Conservation (phyloP, 1,140 invertebrate genomes). For the Eumeta japonica region DNA sequence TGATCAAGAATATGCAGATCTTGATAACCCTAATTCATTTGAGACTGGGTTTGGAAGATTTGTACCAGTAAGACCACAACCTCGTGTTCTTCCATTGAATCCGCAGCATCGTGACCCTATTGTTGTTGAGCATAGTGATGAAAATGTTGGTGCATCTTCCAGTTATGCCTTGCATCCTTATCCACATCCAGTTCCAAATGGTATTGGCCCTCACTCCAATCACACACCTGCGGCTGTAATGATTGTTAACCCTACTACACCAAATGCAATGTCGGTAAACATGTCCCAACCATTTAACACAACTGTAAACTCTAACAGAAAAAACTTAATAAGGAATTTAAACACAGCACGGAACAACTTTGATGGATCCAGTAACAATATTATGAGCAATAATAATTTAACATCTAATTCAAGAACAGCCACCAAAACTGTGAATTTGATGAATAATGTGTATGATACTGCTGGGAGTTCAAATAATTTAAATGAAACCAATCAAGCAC, state of each 20-base stretch:
- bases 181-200: constrained; percentile 47
- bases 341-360: constrained; percentile 43
- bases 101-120: constrained; percentile 40
- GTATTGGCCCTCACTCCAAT: constrained; percentile 49
- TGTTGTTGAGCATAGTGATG: constrained; percentile 32
- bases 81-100: constrained; percentile 39
- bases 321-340: constrained; percentile 44
- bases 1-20: constrained; percentile 45
- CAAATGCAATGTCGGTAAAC: constrained; percentile 42
- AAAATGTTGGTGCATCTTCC: constrained; percentile 28
- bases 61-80: constrained; percentile 52
- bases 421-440: constrained; percentile 44
- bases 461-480: constrained; percentile 39
- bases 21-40: constrained; percentile 37
- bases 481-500: constrained; percentile 41
- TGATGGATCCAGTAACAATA: constrained; percentile 25
- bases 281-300: constrained; percentile 44
- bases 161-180: constrained; percentile 45
- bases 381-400: constrained; percentile 37
- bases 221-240: constrained; percentile 54
- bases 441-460: constrained; percentile 52
- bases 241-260: constrained; percentile 56
- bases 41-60: constrained; percentile 52
- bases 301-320: constrained; percentile 39
- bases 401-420: constrained; percentile 29